Evolutionary conservation across 2,888 invertebrate species (phyloP), one percentile per base, ranked within the genome.

Genomic region (Folsomia candida): DNA sequence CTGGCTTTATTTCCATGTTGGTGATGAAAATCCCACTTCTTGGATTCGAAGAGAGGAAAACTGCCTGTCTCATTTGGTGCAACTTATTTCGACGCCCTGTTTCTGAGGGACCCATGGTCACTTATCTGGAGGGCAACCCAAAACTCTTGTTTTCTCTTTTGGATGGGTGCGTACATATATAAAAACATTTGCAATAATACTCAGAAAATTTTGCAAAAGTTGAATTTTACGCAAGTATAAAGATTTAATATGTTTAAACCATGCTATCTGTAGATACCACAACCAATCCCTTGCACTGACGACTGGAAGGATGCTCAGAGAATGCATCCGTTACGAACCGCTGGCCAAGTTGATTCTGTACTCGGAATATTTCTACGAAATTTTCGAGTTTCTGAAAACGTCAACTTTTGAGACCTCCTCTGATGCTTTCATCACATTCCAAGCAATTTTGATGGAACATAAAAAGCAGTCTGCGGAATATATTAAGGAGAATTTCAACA

Each of bases 31-130:
- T 65, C 2, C n/a, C 9, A 20, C 25, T 25, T 27, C 27, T 65
- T 4, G 54, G 57, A 54, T 65, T 65, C 22, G 65, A 65, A 27
- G 65, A 65, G 25, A 37, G 65, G 2, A 65, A 65, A 22, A 18
- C 4, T 18, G 57, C 51, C 3, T 27, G n/a, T 9, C 22, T 54
- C 14, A 51, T 65, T n/a, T 54, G 47, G 18, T 65, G 54, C 28
- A 65, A 65, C 28, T 18, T 65, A 6, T 3, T 65, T 47, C 51
- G 65, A 20, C 25, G 51, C 3, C 25, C 25, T n/a, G 59, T 25
- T 2, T 18, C 28, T n/a, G 14, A 65, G 24, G 51, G 24, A 2
- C 26, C 4, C 1, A n/a, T 65, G 25, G 28, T 27, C 28, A n/a
- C 25, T 1, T 65, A 54, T 27, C 6, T 65, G 20, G 27, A 65